Base-by-base conservation (phyloP, 2,888 invertebrate genomes). In the Pyrochroa serraticornis region DNA sequence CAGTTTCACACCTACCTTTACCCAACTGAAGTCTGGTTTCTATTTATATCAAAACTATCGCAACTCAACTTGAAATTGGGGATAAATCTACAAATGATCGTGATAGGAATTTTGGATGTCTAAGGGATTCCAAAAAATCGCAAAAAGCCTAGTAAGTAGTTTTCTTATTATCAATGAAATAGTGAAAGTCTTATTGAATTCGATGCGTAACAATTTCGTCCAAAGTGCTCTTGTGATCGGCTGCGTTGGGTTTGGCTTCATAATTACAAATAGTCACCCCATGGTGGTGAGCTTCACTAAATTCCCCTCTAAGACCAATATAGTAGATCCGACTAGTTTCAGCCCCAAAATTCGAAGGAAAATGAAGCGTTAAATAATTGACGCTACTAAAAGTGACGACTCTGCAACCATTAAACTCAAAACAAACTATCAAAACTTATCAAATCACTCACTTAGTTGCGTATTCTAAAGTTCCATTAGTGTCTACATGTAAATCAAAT, bases 281-380 rank as follows among this genome's bases (percentile, higher is more conserved):
- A 76, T 96, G 95, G 66, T 88, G 84, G 72, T 91, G 92, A 0
- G 87, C 89, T 74, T 90, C 88, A 7, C 86, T 84, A 82, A 91
- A 99, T 81, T 98, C 97, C 13, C 98, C 99, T 76, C 90, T 89
- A 37, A 99, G 82, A 7, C 96, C 98, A 74, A 99, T 97, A 76
- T 98, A 99, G 76, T 91, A 93, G 60, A 97, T 87, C 73, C 86
- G 88, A 1, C 94, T 93, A 45, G 81, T 85, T n/a, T 93, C 93
- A 10, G 84, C 86, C 13, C 96, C 96, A 81, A 90, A 94, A 80
- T 95, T 97, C 9, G 83, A 84, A 6, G 94, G 93, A 76, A 98
- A 94, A 81, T 97, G 92, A 71, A 99, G 84, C 2, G 93, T 89
- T 60, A 99, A 82, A 81, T 97, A 92, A 69, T 91, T 84, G 3